Evolutionary conservation across 2,888 invertebrate genomes (phyloP), one percentile per base, ranked within the genome.

Genomic region (Bembecia ichneumoniformis): DNA sequence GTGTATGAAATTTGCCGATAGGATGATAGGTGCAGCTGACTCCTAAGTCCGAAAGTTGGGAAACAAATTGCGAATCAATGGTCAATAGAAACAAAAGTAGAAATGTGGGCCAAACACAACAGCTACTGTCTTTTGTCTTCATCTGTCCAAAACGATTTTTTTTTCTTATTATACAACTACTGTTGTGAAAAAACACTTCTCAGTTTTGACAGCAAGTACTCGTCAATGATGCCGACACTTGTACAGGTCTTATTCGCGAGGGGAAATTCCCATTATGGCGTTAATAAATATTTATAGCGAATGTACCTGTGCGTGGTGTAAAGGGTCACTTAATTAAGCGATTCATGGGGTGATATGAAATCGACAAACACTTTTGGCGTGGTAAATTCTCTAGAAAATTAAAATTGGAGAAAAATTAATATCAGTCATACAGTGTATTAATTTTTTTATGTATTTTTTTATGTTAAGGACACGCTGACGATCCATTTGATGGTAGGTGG

Each of bases 321-420:
- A 61, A 62, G 61, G 58, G 64, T 56, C 62, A 60, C 55, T 58
- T 58, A 59, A 64, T 64, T 64, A 64, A 64, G 63, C 64, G 58
- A 54, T 55, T 55, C 58, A 55, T 56, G 55, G 56, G 55, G 50
- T 20, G 49, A 49, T 47, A 16, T 44, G 44, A 44, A 44, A 14
- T 11, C 44, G 15, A 44, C 44, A n/a, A 36, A 36, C n/a, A n/a
- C 14, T 40, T 13, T 40, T n/a, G 11, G 5, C 1, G 40, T 3
- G 40, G 36, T 13, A 40, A 7, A 5, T 40, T 40, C 10, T 36
- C 10, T 36, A 1, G 3, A 17, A 17, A 17, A 3, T 17, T 4
- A 20, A 20, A 20, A 20, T 20, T 1, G 20, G 5, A 3, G 1
- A 4, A 20, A 20, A 20, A 20, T 28, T 4, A 3, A 7, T 20